Conservation (phyloP, 1,140 invertebrate species). For the Drosophila azteca region DNA sequence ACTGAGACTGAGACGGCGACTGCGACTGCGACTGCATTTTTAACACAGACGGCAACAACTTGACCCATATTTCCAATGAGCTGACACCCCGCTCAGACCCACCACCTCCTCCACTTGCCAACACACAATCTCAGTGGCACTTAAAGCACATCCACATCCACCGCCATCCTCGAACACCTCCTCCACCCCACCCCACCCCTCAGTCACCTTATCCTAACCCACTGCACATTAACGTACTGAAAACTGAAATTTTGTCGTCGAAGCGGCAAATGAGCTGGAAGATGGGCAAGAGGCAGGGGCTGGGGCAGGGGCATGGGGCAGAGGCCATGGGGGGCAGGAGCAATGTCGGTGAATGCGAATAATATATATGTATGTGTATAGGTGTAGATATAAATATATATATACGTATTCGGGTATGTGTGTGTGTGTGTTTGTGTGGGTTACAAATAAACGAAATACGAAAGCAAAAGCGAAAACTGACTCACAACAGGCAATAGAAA, state of each 20-base stretch:
- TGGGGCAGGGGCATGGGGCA: neutral
- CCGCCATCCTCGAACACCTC: neutral
- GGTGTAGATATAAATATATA: conserved; percentile 54
- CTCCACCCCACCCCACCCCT: neutral
- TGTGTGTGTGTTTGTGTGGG: conserved; percentile 45
- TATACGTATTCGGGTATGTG: conserved; percentile 24
- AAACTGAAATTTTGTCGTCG: conserved; percentile 81
- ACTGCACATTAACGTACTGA: conserved; percentile 70
- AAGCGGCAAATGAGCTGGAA: conserved; percentile 81
- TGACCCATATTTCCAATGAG: conserved; percentile 79
- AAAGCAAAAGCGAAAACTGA: conserved; percentile 63
- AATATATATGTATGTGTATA: conserved; percentile 48
- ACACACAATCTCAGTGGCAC: conserved; percentile 55
- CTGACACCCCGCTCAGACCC: conserved; percentile 20
- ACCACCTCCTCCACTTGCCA: conserved; percentile 21
- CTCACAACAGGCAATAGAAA: conserved; percentile 45
- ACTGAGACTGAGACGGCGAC: neutral
- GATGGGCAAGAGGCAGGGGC: conserved; percentile 7
- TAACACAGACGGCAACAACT: conserved; percentile 78
- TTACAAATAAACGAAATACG: conserved; percentile 64
- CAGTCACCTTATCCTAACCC: conserved; percentile 6
- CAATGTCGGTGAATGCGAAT: conserved; percentile 7
- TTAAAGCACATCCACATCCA: conserved; percentile 68
- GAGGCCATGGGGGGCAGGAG: neutral
- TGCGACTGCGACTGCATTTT: conserved; percentile 55